Evolutionary conservation across 2,888 invertebrate genomes (phyloP).

Genomic region (Epinotia nisella): DNA sequence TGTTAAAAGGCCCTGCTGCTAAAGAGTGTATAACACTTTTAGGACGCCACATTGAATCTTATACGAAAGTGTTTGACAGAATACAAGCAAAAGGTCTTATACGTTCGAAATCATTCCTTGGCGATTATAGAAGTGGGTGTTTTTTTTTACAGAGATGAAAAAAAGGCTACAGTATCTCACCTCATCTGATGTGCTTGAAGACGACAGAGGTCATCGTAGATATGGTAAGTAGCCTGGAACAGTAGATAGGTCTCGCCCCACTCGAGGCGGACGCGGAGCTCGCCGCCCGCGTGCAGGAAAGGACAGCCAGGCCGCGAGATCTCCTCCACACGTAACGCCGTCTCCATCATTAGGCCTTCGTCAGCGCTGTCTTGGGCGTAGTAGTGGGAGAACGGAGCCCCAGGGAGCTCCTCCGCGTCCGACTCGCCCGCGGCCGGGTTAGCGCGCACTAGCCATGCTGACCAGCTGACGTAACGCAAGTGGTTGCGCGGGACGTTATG

Average conservation of each 20-base stretch:
- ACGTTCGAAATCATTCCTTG: not conserved
- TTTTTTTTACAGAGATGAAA: too few relatives aligned
- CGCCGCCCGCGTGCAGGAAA: conserved; percentile 89
- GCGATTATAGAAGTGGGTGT: not conserved
- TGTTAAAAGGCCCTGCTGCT: too few relatives aligned
- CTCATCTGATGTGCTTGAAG: conserved; percentile 94
- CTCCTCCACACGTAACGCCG: conserved; percentile 89
- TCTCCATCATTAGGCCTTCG: conserved; percentile 93
- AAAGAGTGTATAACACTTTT: not conserved
- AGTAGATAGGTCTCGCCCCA: conserved; percentile 93
- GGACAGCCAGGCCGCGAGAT: conserved; percentile 87
- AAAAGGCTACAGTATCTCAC: conserved; percentile 69
- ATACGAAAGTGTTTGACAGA: not conserved
- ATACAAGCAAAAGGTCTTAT: not conserved
- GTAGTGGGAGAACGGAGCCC: conserved; percentile 91
- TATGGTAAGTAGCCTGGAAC: conserved; percentile 92
- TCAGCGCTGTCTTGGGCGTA: conserved; percentile 92
- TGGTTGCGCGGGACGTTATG: conserved; percentile 92
- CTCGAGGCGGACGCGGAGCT: conserved; percentile 90
- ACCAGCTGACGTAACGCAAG: conserved; percentile 88
- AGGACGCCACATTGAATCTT: not conserved
- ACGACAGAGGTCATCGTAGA: conserved; percentile 92
- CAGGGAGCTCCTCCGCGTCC: conserved; percentile 88
- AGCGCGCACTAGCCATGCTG: conserved; percentile 86
- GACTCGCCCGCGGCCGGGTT: conserved; percentile 83